Conservation (phyloP, 2,888 invertebrate genomes). For the Eurytoma californica region DNA sequence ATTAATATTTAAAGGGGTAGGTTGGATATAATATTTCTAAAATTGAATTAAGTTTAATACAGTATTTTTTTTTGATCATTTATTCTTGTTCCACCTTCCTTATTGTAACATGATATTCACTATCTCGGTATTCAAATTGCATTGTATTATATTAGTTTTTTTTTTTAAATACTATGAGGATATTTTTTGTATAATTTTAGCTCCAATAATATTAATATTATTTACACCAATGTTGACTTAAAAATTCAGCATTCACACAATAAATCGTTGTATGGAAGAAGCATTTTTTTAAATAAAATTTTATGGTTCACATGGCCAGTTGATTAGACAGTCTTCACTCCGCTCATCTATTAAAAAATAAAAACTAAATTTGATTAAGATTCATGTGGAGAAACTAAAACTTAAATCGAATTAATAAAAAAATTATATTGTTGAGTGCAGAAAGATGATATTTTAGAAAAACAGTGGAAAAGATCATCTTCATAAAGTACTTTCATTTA, state of each 20-base stretch:
- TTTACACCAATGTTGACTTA: slow-evolving; percentile 42
- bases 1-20: too few relatives aligned
- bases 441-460: too few relatives aligned
- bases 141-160: background rate
- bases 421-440: background rate
- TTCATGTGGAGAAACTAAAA: too few relatives aligned
- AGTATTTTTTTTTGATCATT: slow-evolving; percentile 34
- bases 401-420: background rate
- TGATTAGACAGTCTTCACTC: slow-evolving; percentile 48
- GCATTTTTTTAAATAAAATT: slow-evolving; percentile 41
- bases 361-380: background rate
- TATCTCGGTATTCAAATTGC: too few relatives aligned
- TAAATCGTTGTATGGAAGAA: slow-evolving; percentile 50
- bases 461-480: background rate
- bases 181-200: slow-evolving; percentile 14
- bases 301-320: slow-evolving; percentile 22
- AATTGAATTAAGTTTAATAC: too few relatives aligned
- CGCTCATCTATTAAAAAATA: slow-evolving; percentile 32
- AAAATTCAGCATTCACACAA: slow-evolving; percentile 38
- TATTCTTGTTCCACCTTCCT: slow-evolving; percentile 47
- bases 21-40: too few relatives aligned
- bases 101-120: background rate
- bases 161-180: background rate
- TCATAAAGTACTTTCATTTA: background rate
- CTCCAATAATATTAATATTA: slow-evolving; percentile 44